These are phyloP conservation scores for Tetraodon nigroviridis DNA, from an alignment of 2,113 vertebrate species.

Conservation along the genomic window DNA sequence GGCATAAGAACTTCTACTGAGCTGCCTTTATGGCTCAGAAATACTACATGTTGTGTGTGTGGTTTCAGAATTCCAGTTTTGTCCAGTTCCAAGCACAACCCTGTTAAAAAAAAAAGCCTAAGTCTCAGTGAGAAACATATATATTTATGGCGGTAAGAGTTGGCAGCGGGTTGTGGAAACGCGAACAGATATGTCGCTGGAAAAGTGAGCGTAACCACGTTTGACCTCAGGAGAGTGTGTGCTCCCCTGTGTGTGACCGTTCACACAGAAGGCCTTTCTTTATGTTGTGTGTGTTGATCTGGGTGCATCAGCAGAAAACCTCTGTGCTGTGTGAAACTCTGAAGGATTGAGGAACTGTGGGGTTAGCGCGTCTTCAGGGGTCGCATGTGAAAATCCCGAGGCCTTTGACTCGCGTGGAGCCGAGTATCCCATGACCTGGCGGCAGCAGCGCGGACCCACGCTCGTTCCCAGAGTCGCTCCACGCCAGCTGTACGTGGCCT, in stretches of 20 bases:
- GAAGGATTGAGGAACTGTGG: constrained; percentile 33
- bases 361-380: constrained; percentile 29
- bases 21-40: too few relatives aligned
- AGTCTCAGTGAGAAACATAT: neutral
- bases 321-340: constrained; percentile 32
- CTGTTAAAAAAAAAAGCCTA: too few relatives aligned
- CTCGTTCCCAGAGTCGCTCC: constrained; percentile 38
- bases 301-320: constrained; percentile 6
- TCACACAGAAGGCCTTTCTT: constrained; percentile 51
- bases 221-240: constrained; percentile 28
- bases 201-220: constrained; percentile 37
- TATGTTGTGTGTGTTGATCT: constrained; percentile 14
- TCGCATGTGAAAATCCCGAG: constrained; percentile 52
- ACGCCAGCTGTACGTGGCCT: constrained; percentile 43
- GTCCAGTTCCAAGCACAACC: neutral
- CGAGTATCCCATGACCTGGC: constrained; percentile 49
- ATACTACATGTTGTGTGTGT: too few relatives aligned
- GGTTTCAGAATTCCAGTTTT: constrained; percentile 15
- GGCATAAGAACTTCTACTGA: too few relatives aligned
- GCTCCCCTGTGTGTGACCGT: constrained; percentile 27
- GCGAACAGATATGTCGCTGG: constrained; percentile 22
- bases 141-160: constrained; percentile 10
- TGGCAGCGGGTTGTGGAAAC: constrained; percentile 47
- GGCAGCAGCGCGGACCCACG: constrained; percentile 28
- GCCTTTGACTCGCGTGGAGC: constrained; percentile 29